A percentile compares a stretch with the other conserved stretches of the same genome.
Conservation (phyloP, 1,140 invertebrate species). For the Drosophila parabipectinata region DNA sequence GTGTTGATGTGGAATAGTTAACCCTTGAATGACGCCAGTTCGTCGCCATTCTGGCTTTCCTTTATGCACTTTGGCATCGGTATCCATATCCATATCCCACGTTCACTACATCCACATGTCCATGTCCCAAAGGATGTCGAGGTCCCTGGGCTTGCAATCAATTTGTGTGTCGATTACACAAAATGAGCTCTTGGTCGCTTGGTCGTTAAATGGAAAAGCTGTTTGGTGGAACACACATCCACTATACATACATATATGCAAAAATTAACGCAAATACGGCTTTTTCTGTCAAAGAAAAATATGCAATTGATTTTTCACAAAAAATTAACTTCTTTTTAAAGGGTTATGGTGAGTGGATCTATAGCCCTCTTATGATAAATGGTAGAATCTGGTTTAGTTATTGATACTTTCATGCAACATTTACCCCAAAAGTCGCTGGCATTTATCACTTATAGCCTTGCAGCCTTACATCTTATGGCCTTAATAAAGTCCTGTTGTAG, state of each 20-base stretch:
- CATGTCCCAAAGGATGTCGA: conserved; percentile 40
- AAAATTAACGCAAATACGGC: conserved; percentile 57
- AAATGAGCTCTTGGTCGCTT: conserved; percentile 48
- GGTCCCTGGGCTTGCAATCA: conserved; percentile 40
- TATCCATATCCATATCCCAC: conserved; percentile 6
- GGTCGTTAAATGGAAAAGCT: conserved; percentile 26
- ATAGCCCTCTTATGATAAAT: conserved; percentile 23
- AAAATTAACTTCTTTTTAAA: background rate
- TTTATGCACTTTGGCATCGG: conserved; percentile 32
- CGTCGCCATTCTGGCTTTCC: conserved; percentile 35
- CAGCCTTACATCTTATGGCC: conserved; percentile 14
- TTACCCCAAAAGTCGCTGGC: conserved; percentile 12
- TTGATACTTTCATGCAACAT: conserved; percentile 23
- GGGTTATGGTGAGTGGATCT: background rate
- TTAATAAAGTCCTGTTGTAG: conserved; percentile 22
- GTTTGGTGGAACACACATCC: background rate
- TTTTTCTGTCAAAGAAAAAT: conserved; percentile 31
- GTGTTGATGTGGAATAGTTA: conserved; percentile 44
- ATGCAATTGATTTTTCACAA: conserved; percentile 34
- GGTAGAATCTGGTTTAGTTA: conserved; percentile 6
- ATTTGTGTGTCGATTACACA: conserved; percentile 56
- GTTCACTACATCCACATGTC: background rate
- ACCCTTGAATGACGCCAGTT: conserved; percentile 37
- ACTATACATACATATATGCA: conserved; percentile 20
- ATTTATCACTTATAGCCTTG: conserved; percentile 14